Base-by-base conservation (phyloP, 2,797 vertebrate species). In the Myripristis jacobus region DNA sequence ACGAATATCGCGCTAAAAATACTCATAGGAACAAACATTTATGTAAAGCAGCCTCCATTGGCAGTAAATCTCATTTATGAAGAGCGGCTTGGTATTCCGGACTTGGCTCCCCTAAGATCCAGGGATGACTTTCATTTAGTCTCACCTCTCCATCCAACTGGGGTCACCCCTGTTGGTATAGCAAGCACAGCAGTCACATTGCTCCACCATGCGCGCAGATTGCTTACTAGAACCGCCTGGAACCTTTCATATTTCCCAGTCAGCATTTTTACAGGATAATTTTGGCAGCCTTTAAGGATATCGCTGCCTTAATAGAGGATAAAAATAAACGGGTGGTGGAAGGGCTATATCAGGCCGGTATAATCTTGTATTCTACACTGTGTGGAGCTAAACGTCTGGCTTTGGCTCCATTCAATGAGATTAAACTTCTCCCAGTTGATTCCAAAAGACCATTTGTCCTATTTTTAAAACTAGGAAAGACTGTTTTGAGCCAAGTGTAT, bases 261-360 rank as follows among this genome's bases (percentile, higher is more conserved):
- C 93, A 93, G 93, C 93, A 85, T 90, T 93, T 92, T 92, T 92
- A 84, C 89, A 69, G 91, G 91, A 91, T 93, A 90, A 92, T 93
- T 92, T 91, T 92, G 92, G 92, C 93, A 94, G 90, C 91, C 90
- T 91, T 92, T 92, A 91, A 94, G 91, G 90, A 94, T 92, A 93
- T 93, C 87, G 84, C 91, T 91, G 91, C 89, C 92, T 91, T 92
- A 91, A 93, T 91, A 92, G 90, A 89, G 91, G 91, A 92, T 92
- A 92, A 91, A 93, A 93, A 93, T 92, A 92, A 93, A 90, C 89
- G 81, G 85, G 84, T 85, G 88, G 84, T 88, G 85, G 89, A 88
- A 85, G 87, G 84, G 87, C 90, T 91, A 92, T 92, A 93, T 94
- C 88, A 86, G 92, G 92, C 89, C 38, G 70, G 66, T 88, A 84